Conservation (phyloP, 2,113 vertebrate species). For the Siniperca chuatsi region DNA sequence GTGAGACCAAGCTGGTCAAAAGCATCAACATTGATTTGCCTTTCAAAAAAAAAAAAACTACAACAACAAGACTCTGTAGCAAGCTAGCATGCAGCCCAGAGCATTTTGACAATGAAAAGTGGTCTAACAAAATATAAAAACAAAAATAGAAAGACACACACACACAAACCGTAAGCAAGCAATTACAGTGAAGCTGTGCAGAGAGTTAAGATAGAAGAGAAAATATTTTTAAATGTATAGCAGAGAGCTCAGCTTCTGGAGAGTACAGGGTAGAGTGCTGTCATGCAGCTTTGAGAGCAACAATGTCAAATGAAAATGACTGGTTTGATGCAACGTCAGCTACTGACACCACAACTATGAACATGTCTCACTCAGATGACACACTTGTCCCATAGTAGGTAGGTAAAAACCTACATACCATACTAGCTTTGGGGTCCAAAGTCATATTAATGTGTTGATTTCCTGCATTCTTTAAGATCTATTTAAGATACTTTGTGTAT, state of each 20-base stretch:
- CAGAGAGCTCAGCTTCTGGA: not conserved
- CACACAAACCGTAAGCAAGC: conserved; percentile 22
- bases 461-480: too few species aligned
- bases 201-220: not conserved
- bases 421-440: not conserved
- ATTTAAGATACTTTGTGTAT: too few species aligned
- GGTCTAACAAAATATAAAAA: not conserved
- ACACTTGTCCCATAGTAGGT: not conserved
- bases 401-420: not conserved
- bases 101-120: conserved; percentile 5
- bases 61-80: not conserved
- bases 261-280: not conserved
- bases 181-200: conserved; percentile 12
- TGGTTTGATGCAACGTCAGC: conserved; percentile 26
- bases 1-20: conserved; percentile 58
- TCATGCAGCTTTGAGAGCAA: conserved; percentile 28
- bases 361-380: not conserved
- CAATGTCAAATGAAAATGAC: conserved; percentile 28
- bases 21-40: conserved; percentile 60
- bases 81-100: not conserved
- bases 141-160: conserved; percentile 11
- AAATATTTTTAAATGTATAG: conserved; percentile 4
- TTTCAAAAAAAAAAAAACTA: conserved; percentile 11
- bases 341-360: not conserved
- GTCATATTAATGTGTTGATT: not conserved